Percentiles rank a stretch among this genome's conserved stretches.
phyloP scores from a whole-genome alignment of 64 coral and sea anemone species.

The Montipora cactus region DNA sequence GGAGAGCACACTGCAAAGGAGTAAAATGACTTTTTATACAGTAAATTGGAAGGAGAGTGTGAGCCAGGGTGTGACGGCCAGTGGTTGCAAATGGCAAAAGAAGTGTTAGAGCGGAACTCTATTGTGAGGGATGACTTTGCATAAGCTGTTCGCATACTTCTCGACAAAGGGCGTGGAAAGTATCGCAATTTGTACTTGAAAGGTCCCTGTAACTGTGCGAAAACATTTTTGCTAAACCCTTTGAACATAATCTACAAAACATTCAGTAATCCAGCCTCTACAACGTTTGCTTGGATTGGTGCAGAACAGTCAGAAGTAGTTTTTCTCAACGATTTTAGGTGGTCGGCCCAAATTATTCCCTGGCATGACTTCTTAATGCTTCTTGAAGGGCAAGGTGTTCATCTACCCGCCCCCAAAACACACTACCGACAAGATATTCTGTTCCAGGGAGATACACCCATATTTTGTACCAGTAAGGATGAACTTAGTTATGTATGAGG shows the following conservation, averaged over 20 bases:
- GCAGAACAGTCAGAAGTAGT: no score
- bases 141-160: conserved; percentile 32
- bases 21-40: background rate
- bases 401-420: no score
- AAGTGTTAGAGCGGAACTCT: conserved; percentile 29
- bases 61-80: conserved; percentile 11
- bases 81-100: conserved; percentile 43
- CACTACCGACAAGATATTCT: no score
- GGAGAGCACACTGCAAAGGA: conserved; percentile 5
- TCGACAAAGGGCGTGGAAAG: conserved; percentile 70
- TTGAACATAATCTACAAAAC: conserved; percentile 66
- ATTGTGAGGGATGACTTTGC: conserved; percentile 55
- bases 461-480: no score
- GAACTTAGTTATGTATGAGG: background rate
- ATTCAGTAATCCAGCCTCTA: conserved; percentile 69
- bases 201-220: conserved; percentile 66
- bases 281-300: no score
- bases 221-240: conserved; percentile 76
- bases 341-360: no score
- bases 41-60: conserved; percentile 8
- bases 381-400: no score
- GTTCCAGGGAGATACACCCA: no score
- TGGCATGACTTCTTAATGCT: no score
- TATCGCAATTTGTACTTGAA: conserved; percentile 62
- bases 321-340: no score